Percentiles rank a stretch among this genome's conserved stretches.
These are phyloP conservation scores for Girardia tigrina DNA, from an alignment of 2,888 invertebrate species.

Conservation along the genomic window DNA sequence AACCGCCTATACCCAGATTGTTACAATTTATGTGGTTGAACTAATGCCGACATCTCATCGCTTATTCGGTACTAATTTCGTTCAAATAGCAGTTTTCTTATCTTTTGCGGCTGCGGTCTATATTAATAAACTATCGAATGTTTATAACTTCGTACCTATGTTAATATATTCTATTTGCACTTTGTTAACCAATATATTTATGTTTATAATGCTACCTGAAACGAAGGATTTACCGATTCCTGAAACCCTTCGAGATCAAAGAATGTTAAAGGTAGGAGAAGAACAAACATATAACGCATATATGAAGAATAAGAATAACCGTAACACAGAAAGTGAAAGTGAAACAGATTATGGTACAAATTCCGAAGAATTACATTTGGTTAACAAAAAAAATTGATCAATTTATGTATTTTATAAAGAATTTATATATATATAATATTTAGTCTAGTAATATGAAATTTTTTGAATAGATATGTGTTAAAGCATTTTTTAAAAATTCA, in stretches of 20 bases:
- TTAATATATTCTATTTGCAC: background rate
- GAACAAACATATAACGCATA: background rate
- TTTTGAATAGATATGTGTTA: too few species aligned
- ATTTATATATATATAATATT: too few species aligned
- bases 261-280: background rate
- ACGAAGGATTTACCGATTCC: background rate
- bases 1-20: background rate
- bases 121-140: background rate
- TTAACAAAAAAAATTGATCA: too few species aligned
- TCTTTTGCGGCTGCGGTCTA: conserved; percentile 1
- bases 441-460: too few species aligned
- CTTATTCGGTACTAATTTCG: background rate
- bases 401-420: too few species aligned
- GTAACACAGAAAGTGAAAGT: too few species aligned
- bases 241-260: background rate
- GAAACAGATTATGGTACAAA: too few species aligned
- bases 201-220: background rate
- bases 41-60: background rate
- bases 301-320: too few species aligned
- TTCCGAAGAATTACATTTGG: too few species aligned
- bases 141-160: background rate
- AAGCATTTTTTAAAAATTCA: too few species aligned
- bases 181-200: background rate
- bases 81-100: background rate
- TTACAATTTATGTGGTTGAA: background rate